Evolutionary conservation across 2,797 vertebrate species (phyloP), one percentile per base, ranked within the genome.

Genomic region (Enteromius mattozi): DNA sequence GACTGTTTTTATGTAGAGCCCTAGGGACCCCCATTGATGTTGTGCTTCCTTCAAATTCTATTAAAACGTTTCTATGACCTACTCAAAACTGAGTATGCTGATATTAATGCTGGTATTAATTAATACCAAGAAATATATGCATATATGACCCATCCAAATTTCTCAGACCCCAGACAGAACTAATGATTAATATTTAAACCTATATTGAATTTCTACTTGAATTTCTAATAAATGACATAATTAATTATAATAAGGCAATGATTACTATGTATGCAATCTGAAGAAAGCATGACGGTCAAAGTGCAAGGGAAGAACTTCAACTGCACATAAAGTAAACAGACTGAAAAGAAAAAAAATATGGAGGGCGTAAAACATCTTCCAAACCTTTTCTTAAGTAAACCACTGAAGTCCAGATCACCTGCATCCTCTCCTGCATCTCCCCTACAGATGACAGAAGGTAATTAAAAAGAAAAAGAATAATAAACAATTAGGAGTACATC

Each of bases 331-430:
- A 51, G 17, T 40, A 7, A 77, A 54, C 6, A 68, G 8, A 35
- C 1, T 61, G n/a, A 56, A 24, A 21, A 56, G 63, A 10, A 56
- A 68, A 2, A 42, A 61, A 66, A 13, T 2, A 10, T 17, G 24
- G 6, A 71, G 35, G 21, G 13, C 6, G 2, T n/a, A 61, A 19
- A 17, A 56, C 21, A 40, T 70, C 35, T 30, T 24, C 7, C 90
- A 86, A 88, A 97, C 97, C 96, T 96, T 94, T 98, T 98, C 90
- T 97, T 98, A 17, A 98, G 94, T 80, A 98, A 92, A 6, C 90
- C 90, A 0, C 97, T 98, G 92, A 98, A 98, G 89, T 98, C 97
- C 45, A 98, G 92, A 8, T 98, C 97, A 0, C 97, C 97, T 0
- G 94, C 94, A 1, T 93, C 91, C 3, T 97, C 96, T 1, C 91